phyloP scores from a whole-genome alignment of 2,113 vertebrate genomes.

The Morone chrysops region DNA sequence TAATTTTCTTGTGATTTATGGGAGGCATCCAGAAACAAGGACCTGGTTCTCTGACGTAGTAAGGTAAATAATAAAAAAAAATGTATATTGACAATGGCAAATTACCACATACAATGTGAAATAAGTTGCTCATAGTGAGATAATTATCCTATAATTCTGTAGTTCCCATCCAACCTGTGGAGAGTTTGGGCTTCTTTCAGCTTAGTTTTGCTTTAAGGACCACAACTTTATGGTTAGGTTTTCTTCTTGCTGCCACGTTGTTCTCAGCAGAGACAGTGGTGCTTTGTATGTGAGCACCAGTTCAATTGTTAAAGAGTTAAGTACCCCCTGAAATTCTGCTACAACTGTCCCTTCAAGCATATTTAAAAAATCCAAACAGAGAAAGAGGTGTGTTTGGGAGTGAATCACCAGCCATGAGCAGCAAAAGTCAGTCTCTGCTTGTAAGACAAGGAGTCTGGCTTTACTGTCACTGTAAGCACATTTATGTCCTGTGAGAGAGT shows the following conservation, averaged over 20 bases:
- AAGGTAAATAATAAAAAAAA: neutral
- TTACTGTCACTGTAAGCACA: neutral
- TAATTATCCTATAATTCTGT: neutral
- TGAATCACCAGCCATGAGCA: neutral
- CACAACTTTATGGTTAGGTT: neutral
- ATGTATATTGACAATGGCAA: neutral
- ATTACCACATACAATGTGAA: neutral
- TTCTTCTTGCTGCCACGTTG: neutral
- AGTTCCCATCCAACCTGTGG: neutral
- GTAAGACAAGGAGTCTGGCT: neutral
- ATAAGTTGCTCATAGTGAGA: neutral
- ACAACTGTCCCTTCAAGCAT: neutral
- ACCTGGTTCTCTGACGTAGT: neutral
- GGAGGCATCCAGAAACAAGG: neutral
- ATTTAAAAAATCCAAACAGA: neutral
- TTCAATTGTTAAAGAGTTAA: neutral
- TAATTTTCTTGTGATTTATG: conserved; percentile 10
- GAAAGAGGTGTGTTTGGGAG: neutral
- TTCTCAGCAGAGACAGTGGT: neutral
- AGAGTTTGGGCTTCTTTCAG: neutral
- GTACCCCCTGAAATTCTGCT: neutral
- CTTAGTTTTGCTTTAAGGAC: conserved; percentile 1
- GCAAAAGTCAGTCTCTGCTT: neutral
- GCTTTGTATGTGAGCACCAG: neutral
- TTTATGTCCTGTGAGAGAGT: neutral